Base-by-base conservation (phyloP, 2,113 vertebrate genomes). In the Rhinoptilus africanus region DNA sequence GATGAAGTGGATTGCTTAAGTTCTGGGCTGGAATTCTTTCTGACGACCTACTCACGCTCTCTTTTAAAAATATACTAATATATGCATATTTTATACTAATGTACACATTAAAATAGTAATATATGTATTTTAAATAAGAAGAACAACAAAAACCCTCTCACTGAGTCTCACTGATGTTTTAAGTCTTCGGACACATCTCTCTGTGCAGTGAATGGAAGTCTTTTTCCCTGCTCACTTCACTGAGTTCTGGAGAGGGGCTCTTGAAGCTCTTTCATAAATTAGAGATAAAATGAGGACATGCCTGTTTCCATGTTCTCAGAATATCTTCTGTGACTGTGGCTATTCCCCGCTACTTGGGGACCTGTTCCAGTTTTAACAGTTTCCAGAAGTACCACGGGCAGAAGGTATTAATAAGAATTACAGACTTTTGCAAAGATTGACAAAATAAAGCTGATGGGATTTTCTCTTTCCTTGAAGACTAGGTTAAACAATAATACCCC, bases 381-480 rank as follows among this genome's bases (percentile, higher is more conserved):
- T 96, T 93, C 64, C 83, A 92, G 73, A 91, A 93, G 92, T 96
- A 89, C 88, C 83, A 24, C 0, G 5, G 72, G 86, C 82, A 88
- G 85, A 54, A 84, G 92, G 91, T 95, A 81, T 94, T 96, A 95
- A 71, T 93, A 84, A 86, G 93, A 94, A 93, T 97, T 95, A 94
- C 60, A 74, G 92, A 91, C 73, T 96, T 95, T 85, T 91, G 94
- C 92, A 84, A 85, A 96, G 92, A 97, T 84, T 93, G 92, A 96
- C 95, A 86, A 96, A 94, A 94, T 93, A 93, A 92, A 96, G 92
- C 91, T 94, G 93, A 78, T 91, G 90, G 82, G 92, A 95, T 96
- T 97, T 96, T 81, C 43, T 74, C 79, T 83, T 94, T 53, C 85
- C 88, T 94, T 96, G 72, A 95, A 95, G 92, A 81, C 51, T 56